phyloP scores from a whole-genome alignment of 2,797 vertebrate genomes.

The Argya squamiceps region DNA sequence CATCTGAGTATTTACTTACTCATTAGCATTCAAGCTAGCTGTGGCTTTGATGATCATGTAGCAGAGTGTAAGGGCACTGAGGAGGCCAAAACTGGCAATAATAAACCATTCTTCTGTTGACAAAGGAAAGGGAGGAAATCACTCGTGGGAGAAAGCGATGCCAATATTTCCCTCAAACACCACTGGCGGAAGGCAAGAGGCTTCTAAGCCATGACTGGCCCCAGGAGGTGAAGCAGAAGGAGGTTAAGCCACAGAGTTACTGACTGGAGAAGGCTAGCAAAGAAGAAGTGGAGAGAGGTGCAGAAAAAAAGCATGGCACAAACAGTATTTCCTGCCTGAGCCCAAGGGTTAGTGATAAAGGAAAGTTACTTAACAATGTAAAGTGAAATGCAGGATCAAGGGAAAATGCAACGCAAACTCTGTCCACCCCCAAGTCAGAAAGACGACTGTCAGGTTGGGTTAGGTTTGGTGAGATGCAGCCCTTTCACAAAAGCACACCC shows the following conservation, averaged over 20 bases:
- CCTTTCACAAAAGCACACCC: neutral
- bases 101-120: slow-evolving; percentile 96
- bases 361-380: slow-evolving; percentile 4
- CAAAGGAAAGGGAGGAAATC: slow-evolving; percentile 91
- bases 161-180: slow-evolving; percentile 78
- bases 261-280: slow-evolving; percentile 75
- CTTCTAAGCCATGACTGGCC: slow-evolving; percentile 75
- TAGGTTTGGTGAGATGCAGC: neutral
- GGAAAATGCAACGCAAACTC: neutral
- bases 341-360: slow-evolving; percentile 48
- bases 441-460: neutral
- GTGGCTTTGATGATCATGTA: slow-evolving; percentile 95
- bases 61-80: slow-evolving; percentile 91
- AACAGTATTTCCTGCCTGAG: slow-evolving; percentile 53
- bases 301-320: slow-evolving; percentile 69
- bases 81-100: slow-evolving; percentile 91
- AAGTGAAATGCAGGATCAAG: slow-evolving; percentile 27
- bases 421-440: neutral
- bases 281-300: slow-evolving; percentile 72
- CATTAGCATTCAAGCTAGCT: slow-evolving; percentile 81
- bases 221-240: slow-evolving; percentile 79
- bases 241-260: slow-evolving; percentile 79
- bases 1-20: slow-evolving; percentile 82
- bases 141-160: slow-evolving; percentile 82
- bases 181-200: slow-evolving; percentile 74